These are phyloP conservation scores for Eucera pruinosa DNA, from an alignment of 2,888 invertebrate genomes.

Conservation along the genomic window DNA sequence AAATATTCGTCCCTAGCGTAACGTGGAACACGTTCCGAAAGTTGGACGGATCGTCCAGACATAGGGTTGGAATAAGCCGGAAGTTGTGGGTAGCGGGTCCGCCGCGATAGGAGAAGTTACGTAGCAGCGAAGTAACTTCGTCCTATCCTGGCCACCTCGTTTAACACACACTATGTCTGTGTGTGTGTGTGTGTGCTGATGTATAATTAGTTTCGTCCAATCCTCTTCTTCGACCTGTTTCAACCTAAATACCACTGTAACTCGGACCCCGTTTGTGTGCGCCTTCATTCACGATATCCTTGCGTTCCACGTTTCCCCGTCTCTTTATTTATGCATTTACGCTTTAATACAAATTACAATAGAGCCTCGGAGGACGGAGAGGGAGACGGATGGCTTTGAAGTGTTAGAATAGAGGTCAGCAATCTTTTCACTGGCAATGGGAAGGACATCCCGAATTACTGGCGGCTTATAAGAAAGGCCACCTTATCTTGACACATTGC, in stretches of 20 bases:
- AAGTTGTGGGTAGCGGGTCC: slow-evolving; percentile 48
- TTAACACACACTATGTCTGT: slow-evolving; percentile 52
- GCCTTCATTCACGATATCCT: neutral
- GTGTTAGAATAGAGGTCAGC: too few species aligned
- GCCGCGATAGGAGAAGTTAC: slow-evolving; percentile 61
- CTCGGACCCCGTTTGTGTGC: neutral
- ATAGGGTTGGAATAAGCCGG: slow-evolving; percentile 59
- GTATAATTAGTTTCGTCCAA: slow-evolving; percentile 63
- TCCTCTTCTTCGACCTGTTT: slow-evolving; percentile 45
- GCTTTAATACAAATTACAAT: too few species aligned
- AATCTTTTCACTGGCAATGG: too few species aligned
- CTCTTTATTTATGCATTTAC: slow-evolving; percentile 15
- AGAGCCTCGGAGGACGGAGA: too few species aligned
- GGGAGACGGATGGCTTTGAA: too few species aligned
- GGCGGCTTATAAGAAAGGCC: too few species aligned
- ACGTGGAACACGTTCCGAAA: slow-evolving; percentile 48
- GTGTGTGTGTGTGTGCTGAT: slow-evolving; percentile 42
- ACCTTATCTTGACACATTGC: too few species aligned
- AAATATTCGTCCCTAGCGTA: slow-evolving; percentile 54
- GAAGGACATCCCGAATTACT: too few species aligned
- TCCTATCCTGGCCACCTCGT: slow-evolving; percentile 58
- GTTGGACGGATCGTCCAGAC: slow-evolving; percentile 59
- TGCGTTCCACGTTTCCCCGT: neutral
- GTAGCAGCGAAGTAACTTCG: slow-evolving; percentile 50
- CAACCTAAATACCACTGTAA: slow-evolving; percentile 38